Base-by-base conservation (phyloP, 1,140 invertebrate genomes). In the Zaprionus gabonicus region DNA sequence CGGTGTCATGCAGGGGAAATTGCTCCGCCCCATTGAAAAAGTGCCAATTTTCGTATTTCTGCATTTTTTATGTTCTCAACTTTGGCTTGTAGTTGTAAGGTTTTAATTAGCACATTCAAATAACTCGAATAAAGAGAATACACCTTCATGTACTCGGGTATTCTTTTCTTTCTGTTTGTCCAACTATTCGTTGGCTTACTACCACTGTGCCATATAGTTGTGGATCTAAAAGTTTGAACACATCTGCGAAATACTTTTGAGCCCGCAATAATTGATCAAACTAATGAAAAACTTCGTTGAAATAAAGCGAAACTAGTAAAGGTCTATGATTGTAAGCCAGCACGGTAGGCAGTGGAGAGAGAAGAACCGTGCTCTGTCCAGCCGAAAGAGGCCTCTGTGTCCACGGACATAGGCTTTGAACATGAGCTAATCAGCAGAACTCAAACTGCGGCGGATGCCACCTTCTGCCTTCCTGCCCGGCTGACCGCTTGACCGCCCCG, bases 391-490 rank as follows among this genome's bases (percentile, higher is more conserved):
- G 46, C 12, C 20, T 51, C 17, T 23, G 46, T 51, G 20, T 51
- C 46, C 60, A 71, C 53, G 62, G 36, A 53, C 71, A 76, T 71
- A 72, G 62, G 66, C 74, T 66, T 56, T 76, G 79, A 85, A 86
- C 82, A 85, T 69, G 82, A 86, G 79, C 81, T 85, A 85, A 86
- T 87, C 83, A 86, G 83, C 69, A 59, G 67, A 82, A 77, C 66
- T 81, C 64, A 70, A 76, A 86, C 68, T 68, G 71, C 76, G 71
- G 41, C 34, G 41, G n/a, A n/a, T 46, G 6, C 41, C n/a, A 17
- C n/a, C n/a, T 17, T 38, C 7, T 44, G 46, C 49, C 44, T 10
- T 36, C 12, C 27, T 23, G n/a, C 25, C 36, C 41, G 20, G 7
- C 64, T n/a, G 34, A 25, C 63, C 62, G n/a, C 31, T 28, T 31